Percentiles rank a stretch among this genome's conserved stretches.
Conservation (phyloP, 2,888 invertebrate species). For the Drosophila histrio region DNA sequence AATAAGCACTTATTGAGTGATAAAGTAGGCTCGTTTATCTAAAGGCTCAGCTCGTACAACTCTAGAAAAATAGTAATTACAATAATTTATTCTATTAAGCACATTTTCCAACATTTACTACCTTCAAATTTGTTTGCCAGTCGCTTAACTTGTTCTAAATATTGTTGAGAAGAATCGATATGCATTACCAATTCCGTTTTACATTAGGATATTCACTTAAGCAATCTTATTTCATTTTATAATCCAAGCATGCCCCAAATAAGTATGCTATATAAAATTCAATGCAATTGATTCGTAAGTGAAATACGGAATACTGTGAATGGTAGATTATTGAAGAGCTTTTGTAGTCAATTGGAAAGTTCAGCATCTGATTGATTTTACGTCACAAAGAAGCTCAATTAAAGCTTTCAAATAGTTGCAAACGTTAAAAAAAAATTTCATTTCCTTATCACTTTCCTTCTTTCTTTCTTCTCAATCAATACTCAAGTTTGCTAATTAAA, state of each 20-base stretch:
- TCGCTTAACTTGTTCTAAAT: conserved; percentile 2
- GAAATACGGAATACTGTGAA: conserved; percentile 2
- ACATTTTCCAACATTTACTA: conserved; percentile 18
- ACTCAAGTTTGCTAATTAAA: background rate
- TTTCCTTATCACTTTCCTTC: background rate
- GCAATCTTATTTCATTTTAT: conserved; percentile 9
- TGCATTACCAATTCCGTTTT: conserved; percentile 4
- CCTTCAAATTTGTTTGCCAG: conserved; percentile 18
- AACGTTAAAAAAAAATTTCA: background rate
- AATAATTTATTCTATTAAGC: conserved; percentile 60
- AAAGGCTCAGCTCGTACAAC: conserved; percentile 13
- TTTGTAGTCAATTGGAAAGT: conserved; percentile 12
- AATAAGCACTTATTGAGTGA: conserved; percentile 59
- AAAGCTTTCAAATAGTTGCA: conserved; percentile 7
- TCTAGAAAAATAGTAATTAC: conserved; percentile 55
- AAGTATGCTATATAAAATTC: conserved; percentile 27
- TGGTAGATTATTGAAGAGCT: conserved; percentile 18
- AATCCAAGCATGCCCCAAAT: conserved; percentile 27
- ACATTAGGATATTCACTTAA: background rate
- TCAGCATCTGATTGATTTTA: conserved; percentile 16
- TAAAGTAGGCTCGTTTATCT: conserved; percentile 54
- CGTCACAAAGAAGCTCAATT: conserved; percentile 17
- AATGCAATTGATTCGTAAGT: conserved; percentile 22
- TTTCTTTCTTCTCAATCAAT: background rate
- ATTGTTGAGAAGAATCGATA: conserved; percentile 1